Evolutionary conservation across 2,113 vertebrate genomes (phyloP).

Genomic region (Phrynosoma blainvillii): DNA sequence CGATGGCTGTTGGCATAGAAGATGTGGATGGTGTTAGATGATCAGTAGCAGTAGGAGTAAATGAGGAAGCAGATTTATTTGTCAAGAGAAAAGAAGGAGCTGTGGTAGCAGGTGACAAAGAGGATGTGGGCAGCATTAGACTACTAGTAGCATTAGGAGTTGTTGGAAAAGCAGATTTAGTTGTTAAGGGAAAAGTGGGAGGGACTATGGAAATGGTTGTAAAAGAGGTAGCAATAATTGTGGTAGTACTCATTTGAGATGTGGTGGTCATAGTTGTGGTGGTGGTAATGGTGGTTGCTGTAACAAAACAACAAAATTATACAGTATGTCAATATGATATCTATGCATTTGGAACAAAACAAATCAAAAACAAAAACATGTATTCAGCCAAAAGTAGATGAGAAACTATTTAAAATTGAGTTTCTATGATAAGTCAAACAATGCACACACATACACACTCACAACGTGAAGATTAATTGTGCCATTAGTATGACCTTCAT

Average conservation of each 20-base stretch:
- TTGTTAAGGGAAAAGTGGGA: not conserved
- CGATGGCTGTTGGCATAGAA: not conserved
- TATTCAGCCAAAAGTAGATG: not conserved
- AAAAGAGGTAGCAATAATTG: constrained; percentile 28
- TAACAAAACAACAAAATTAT: not conserved
- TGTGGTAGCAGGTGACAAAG: not conserved
- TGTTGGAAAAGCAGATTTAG: not conserved
- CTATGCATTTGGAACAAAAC: not conserved
- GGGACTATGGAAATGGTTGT: not conserved
- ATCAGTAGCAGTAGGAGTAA: not conserved
- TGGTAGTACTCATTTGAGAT: not conserved
- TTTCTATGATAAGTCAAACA: too few relatives aligned
- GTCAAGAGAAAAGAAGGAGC: not conserved
- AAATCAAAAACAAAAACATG: not conserved
- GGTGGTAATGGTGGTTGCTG: constrained; percentile 25
- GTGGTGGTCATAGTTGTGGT: not conserved
- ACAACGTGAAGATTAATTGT: too few relatives aligned
- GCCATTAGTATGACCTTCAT: not conserved
- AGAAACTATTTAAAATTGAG: not conserved
- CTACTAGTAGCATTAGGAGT: not conserved
- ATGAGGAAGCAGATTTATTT: not conserved
- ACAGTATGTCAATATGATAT: constrained; percentile 11
- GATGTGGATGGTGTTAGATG: not conserved
- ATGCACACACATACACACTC: too few relatives aligned
- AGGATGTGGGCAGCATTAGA: not conserved